Evolutionary conservation across 2,113 vertebrate species (phyloP).

Genomic region (Mystacornis crossleyi): DNA sequence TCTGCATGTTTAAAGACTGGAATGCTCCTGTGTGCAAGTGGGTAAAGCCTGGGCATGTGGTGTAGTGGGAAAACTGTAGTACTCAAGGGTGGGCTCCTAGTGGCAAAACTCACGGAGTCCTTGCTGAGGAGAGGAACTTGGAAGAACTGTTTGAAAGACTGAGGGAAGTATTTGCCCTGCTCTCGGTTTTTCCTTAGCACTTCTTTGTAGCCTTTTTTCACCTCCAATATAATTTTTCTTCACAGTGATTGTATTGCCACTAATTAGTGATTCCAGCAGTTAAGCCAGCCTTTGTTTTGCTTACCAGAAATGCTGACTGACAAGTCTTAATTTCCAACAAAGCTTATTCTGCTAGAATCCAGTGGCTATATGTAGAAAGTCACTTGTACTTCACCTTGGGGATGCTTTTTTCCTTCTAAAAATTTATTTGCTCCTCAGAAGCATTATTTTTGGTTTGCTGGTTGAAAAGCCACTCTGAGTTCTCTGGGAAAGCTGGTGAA

Average conservation of each 20-base stretch:
- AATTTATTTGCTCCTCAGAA: not conserved
- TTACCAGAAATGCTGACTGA: not conserved
- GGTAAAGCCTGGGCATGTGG: not conserved
- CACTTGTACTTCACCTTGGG: not conserved
- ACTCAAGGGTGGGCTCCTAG: not conserved
- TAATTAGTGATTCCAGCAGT: not conserved
- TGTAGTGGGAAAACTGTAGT: not conserved
- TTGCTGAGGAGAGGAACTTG: not conserved
- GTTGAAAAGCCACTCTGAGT: not conserved
- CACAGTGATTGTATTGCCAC: not conserved
- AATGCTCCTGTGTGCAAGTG: not conserved
- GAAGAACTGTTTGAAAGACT: not conserved
- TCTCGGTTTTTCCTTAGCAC: not conserved
- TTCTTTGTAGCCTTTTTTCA: not conserved
- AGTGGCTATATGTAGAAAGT: not conserved
- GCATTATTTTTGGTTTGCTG: not conserved
- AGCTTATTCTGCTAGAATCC: not conserved
- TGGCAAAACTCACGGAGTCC: not conserved
- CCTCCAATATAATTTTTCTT: not conserved
- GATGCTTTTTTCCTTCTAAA: not conserved
- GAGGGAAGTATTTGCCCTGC: not conserved
- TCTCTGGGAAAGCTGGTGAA: not conserved
- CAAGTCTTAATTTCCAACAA: not conserved
- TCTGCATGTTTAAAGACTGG: not conserved
- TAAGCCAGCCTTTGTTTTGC: not conserved